These are phyloP conservation scores for Heterotis niloticus DNA, from an alignment of 2,113 vertebrate genomes.

Conservation along the genomic window DNA sequence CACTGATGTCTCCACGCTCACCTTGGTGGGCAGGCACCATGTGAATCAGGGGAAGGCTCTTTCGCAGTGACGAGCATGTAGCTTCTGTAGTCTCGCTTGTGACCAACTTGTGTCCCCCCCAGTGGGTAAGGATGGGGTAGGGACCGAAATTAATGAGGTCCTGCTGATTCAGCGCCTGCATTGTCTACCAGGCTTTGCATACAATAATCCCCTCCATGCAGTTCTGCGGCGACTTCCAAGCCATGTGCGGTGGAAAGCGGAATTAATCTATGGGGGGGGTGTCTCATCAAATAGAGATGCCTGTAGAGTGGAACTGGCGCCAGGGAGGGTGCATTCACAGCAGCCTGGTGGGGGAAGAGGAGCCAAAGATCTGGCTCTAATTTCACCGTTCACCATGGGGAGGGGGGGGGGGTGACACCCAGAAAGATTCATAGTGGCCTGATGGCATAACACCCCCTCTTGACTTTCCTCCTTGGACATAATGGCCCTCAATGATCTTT, in stretches of 20 bases:
- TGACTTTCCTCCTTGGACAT: not conserved
- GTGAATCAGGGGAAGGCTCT: not conserved
- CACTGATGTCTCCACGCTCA: not conserved
- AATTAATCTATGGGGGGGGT: conserved; percentile 6
- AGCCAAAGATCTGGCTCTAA: not conserved
- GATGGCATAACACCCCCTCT: not conserved
- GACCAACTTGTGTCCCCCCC: too few relatives aligned
- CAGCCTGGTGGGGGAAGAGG: not conserved
- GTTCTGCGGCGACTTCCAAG: not conserved
- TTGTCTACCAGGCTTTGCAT: not conserved
- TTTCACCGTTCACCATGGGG: not conserved
- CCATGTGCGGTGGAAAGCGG: not conserved
- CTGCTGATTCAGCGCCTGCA: not conserved
- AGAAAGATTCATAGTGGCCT: not conserved
- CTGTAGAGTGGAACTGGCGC: not conserved
- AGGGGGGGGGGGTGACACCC: not conserved
- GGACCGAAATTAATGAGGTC: conserved; percentile 18
- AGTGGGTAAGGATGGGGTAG: not conserved
- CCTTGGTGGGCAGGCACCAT: not conserved
- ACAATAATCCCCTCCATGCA: not conserved
- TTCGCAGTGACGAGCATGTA: not conserved
- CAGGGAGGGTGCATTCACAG: not conserved
- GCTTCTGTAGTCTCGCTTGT: not conserved
- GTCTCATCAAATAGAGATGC: not conserved
- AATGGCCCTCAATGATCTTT: not conserved